Percentiles rank a stretch among this genome's conserved stretches.
phyloP scores from a whole-genome alignment of 2,113 vertebrate species.

The Marcusenius ussheri region DNA sequence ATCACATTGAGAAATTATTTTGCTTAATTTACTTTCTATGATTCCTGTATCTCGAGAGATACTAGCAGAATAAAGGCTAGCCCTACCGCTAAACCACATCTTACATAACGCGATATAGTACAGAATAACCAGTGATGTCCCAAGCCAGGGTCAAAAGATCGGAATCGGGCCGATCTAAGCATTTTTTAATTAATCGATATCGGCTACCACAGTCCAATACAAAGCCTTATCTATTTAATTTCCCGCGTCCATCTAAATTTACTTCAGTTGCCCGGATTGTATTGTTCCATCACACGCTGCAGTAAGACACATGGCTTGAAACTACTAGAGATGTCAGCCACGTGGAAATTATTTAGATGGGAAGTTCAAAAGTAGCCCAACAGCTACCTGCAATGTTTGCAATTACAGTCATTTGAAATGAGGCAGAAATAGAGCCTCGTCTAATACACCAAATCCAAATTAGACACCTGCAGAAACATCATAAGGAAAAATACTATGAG shows the following conservation, averaged over 20 bases:
- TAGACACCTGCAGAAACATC: neutral
- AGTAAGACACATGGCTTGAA: neutral
- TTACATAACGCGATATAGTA: neutral
- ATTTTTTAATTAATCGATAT: neutral
- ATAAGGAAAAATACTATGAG: neutral
- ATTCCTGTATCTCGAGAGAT: neutral
- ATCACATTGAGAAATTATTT: neutral
- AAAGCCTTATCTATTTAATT: neutral
- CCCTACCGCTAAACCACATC: neutral
- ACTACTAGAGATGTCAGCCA: neutral
- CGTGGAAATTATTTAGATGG: neutral
- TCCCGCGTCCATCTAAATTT: neutral
- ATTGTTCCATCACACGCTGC: neutral
- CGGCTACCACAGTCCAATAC: neutral
- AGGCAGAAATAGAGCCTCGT: neutral
- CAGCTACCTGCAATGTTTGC: neutral
- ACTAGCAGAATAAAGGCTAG: neutral
- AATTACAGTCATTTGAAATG: neutral
- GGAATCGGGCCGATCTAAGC: neutral
- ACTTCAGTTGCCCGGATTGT: neutral
- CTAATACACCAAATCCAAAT: neutral
- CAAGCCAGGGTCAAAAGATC: neutral
- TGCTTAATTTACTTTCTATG: neutral
- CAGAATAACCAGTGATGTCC: neutral
- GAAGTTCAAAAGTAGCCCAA: neutral